Evolutionary conservation across 1,140 invertebrate species (phyloP), one percentile per base, ranked within the genome.

Genomic region (Diabrotica virgifera): DNA sequence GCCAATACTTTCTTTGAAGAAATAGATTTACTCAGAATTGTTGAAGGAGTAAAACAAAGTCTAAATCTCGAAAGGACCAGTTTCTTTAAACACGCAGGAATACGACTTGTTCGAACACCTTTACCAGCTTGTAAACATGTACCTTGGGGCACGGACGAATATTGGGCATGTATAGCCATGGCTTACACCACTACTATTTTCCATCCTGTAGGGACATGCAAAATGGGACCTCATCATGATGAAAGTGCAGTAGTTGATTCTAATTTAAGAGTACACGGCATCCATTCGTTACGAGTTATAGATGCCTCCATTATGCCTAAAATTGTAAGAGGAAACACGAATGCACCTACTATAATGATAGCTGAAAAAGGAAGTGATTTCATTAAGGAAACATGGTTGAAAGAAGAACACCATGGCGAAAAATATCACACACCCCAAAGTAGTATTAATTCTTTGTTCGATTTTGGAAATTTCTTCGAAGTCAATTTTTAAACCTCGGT

Each of bases 271-370:
- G 78, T 80, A 0, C 63, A 78, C 56, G 78, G 78, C 8, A 71
- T 80, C 11, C 51, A 73, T 36, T 69, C 76, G 65, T 68, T 80
- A n/a, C 69, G 79, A 57, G 77, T 80, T 2, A 74, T 78, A 35
- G 79, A 80, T 70, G 74, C 77, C 9, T 79, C 78, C 0, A 77
- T 80, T 55, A 79, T 80, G 78, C 86, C 86, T 3, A 77, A 77
- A 38, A 82, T 87, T 57, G 77, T 82, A 5, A 79, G 82, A 37
- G 86, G 86, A 6, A 87, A 89, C 72, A 86, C 87, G 0, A 87
- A 87, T 69, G 87, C 86, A 5, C 83, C 87, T 0, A 79, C 79
- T 4, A 86, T 89, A 7, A 89, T 90, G 88, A 87, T 90, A 37
- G 88, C 81, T 0, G 88, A 90, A 74, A 89, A 87, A 74, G 86